A percentile compares a stretch with the other conserved stretches of the same genome.
Conservation (phyloP, 1,140 invertebrate genomes). For the Camponotus vicinus region DNA sequence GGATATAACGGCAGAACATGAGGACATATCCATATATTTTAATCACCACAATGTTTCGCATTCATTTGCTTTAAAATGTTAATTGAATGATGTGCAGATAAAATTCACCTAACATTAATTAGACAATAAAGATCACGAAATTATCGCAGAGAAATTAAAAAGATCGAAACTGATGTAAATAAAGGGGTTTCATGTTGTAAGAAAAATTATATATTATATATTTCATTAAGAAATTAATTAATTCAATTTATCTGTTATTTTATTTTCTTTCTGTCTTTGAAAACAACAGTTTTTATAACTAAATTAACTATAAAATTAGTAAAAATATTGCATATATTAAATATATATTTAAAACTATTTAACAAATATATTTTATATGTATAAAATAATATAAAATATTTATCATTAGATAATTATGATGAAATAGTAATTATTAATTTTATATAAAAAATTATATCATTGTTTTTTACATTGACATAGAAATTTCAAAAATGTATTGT, state of each 20-base stretch:
- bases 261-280: background rate
- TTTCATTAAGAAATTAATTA: conserved; percentile 3
- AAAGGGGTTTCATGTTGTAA: background rate
- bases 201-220: background rate
- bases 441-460: background rate
- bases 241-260: background rate
- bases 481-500: background rate
- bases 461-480: background rate
- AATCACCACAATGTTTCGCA: conserved; percentile 7
- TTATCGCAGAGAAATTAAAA: background rate
- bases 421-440: background rate
- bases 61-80: conserved; percentile 35
- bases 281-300: too few species aligned
- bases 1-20: conserved; percentile 24
- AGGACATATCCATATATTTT: background rate
- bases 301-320: too few species aligned
- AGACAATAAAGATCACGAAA: background rate
- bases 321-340: background rate
- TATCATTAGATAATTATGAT: background rate
- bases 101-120: conserved; percentile 28
- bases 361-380: too few species aligned
- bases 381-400: background rate
- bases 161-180: background rate
- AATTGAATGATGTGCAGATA: background rate
- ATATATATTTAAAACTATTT: conserved; percentile 19